Evolutionary conservation across 2,797 vertebrate species (phyloP).

Genomic region (Bufotes viridis): DNA sequence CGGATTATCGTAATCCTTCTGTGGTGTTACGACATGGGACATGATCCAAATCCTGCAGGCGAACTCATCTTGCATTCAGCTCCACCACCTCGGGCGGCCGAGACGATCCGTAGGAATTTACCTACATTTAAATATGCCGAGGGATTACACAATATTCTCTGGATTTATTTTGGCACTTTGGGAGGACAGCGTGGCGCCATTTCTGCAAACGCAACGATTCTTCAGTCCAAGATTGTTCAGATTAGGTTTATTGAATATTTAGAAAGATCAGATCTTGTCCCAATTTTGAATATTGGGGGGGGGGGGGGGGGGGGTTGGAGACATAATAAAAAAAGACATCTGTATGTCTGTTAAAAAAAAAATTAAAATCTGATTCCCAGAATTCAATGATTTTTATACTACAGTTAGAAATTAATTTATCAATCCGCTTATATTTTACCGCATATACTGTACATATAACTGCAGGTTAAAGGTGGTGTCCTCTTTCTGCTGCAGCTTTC

Average conservation of each 20-base stretch:
- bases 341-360: background rate
- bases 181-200: conserved; percentile 73
- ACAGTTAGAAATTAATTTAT: background rate
- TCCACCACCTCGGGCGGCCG: conserved; percentile 34
- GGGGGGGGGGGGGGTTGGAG: background rate
- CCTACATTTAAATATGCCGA: conserved; percentile 59
- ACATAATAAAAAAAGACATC: background rate
- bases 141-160: conserved; percentile 64
- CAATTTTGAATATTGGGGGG: conserved; percentile 58
- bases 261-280: conserved; percentile 62
- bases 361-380: background rate
- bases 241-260: conserved; percentile 65
- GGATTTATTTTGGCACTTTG: conserved; percentile 77
- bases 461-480: too few species aligned
- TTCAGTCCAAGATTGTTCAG: conserved; percentile 68
- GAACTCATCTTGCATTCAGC: background rate
- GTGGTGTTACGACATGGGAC: background rate
- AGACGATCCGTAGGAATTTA: conserved; percentile 26
- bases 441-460: background rate
- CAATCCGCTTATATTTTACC: background rate
- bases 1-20: background rate
- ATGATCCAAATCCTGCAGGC: background rate
- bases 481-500: too few species aligned
- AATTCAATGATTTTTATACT: background rate
- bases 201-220: conserved; percentile 73